Base-by-base conservation (phyloP, 2,888 invertebrate genomes). In the Tenthredo notha region DNA sequence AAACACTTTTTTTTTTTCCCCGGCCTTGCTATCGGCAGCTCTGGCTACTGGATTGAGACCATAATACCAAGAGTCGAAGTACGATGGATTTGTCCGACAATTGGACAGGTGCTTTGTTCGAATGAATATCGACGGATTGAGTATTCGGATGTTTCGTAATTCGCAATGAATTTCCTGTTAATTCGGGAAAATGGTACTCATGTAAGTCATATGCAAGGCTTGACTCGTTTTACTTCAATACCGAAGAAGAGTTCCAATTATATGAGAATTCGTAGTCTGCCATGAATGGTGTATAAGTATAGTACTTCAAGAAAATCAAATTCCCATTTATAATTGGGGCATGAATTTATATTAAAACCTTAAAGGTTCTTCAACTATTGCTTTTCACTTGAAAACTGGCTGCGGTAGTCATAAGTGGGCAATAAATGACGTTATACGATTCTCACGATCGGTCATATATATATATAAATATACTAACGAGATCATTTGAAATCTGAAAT, bases 1-100 rank as follows among this genome's bases (percentile, higher is more conserved):
- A 65, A 43, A 70, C 43, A 25, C 67, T 83, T 83, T 83, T 82
- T 83, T 83, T 70, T 47, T 33, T 33, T 33, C 4, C 2, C 29
- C 2, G n/a, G 47, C 83, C 83, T 83, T 83, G 83, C 25, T 83
- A 83, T 67, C 47, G 47, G 33, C 67, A 67, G 67, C 67, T 33
- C 29, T 47, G 50, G 37, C 29, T 33, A 43, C 83, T 83, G 47
- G 29, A 67, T 83, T 67, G 47, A 43, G 54, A 83, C 29, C 25
- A 33, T 29, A 83, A 47, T 33, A 80, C 21, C 54, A 21, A 43
- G 12, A 6, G 5, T 25, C 21, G 61, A 61, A 37, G n/a, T n/a
- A n/a, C 80, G 40, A 80, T 61, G 61, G 58, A 40, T 40, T 58
- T 33, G 37, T 21, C 54, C n/a, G 37, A n/a, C 21, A 72, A 6